phyloP scores from a whole-genome alignment of 2,113 vertebrate species.

The Malaclemys terrapin region DNA sequence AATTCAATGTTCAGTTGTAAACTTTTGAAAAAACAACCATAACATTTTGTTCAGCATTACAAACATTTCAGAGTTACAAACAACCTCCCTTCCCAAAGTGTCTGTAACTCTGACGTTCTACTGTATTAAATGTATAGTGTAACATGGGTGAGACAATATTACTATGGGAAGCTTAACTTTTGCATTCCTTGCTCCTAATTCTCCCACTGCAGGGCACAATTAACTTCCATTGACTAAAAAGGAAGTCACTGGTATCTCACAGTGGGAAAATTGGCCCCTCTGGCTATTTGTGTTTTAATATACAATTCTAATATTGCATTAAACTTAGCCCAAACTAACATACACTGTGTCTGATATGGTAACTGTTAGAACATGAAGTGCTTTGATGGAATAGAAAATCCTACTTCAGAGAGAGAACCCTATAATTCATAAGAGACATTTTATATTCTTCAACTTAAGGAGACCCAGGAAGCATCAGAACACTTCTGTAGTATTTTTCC shows the following conservation, averaged over 20 bases:
- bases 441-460: background rate
- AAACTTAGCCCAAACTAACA: background rate
- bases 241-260: background rate
- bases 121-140: too few species aligned
- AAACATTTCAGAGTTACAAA: too few species aligned
- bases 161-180: too few species aligned
- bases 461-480: background rate
- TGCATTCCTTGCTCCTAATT: too few species aligned
- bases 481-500: background rate
- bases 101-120: too few species aligned
- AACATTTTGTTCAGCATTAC: too few species aligned
- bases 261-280: background rate
- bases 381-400: background rate
- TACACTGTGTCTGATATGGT: background rate
- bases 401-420: background rate
- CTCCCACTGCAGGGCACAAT: background rate
- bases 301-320: background rate
- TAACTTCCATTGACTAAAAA: conserved; percentile 15
- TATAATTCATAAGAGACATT: background rate
- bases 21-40: too few species aligned
- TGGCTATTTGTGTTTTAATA: conserved; percentile 15
- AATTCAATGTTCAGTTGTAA: too few species aligned
- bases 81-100: too few species aligned
- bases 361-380: background rate
- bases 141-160: too few species aligned